Conservation (phyloP, 2,888 invertebrate genomes). For the Leptodirus hochenwartii region DNA sequence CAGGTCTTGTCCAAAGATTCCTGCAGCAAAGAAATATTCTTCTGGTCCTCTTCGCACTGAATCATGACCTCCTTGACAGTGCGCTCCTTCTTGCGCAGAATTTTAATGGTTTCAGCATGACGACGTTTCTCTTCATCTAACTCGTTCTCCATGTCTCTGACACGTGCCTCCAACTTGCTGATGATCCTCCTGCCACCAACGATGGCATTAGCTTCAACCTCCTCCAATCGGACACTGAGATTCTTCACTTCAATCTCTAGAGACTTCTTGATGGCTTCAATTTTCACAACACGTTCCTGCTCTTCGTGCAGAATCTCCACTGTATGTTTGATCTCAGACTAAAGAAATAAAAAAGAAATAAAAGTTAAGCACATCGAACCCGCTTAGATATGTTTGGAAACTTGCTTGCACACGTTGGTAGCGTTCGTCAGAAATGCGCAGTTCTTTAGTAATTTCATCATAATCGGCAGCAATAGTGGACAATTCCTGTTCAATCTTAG, state of each 20-base stretch:
- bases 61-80: conserved; percentile 89
- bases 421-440: conserved; percentile 84
- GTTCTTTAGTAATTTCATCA: conserved; percentile 93
- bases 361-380: neutral
- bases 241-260: conserved; percentile 96
- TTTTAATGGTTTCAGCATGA: conserved; percentile 93
- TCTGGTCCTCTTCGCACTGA: conserved; percentile 92
- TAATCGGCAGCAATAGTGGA: conserved; percentile 84
- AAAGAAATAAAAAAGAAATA: conserved; percentile 13
- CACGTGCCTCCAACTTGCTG: conserved; percentile 90
- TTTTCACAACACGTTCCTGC: conserved; percentile 91
- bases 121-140: conserved; percentile 93
- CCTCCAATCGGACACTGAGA: conserved; percentile 80
- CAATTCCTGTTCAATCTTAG: conserved; percentile 90
- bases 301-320: conserved; percentile 89
- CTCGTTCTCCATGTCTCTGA: conserved; percentile 88
- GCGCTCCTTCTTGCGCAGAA: conserved; percentile 95
- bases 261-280: conserved; percentile 94
- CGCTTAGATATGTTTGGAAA: conserved; percentile 4
- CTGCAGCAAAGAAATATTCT: conserved; percentile 82
- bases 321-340: conserved; percentile 85
- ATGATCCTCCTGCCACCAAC: conserved; percentile 94
- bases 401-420: conserved; percentile 72
- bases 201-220: conserved; percentile 92
- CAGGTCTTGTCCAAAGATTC: conserved; percentile 74